Evolutionary conservation across 2,113 vertebrate genomes (phyloP).

Genomic region (Brachirus orientalis): DNA sequence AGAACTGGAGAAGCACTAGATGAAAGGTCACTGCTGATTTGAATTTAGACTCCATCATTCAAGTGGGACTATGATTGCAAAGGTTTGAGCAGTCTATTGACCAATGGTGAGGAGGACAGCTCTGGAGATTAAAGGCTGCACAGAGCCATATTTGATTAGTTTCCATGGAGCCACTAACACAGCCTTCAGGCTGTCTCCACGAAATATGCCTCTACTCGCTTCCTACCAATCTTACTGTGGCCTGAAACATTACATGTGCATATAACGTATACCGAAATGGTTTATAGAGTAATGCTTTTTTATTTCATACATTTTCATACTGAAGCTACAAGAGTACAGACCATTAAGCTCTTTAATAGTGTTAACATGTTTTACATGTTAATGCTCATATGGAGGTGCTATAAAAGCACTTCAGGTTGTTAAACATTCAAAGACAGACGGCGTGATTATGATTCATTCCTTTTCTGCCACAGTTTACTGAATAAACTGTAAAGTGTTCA

Average conservation of each 20-base stretch:
- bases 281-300: not conserved
- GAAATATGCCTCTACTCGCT: constrained; percentile 34
- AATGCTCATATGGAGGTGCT: not conserved
- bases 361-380: too few relatives aligned
- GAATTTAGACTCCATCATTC: constrained; percentile 61
- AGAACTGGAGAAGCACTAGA: constrained; percentile 35
- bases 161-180: constrained; percentile 51
- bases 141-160: constrained; percentile 67
- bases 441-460: not conserved
- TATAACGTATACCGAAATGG: not conserved
- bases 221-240: constrained; percentile 11
- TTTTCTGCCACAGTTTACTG: too few relatives aligned
- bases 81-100: constrained; percentile 46
- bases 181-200: constrained; percentile 44
- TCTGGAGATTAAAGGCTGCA: constrained; percentile 63
- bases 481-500: not conserved
- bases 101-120: constrained; percentile 20
- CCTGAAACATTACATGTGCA: not conserved
- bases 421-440: not conserved
- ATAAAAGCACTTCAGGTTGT: not conserved
- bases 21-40: constrained; percentile 64
- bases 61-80: constrained; percentile 46
- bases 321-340: not conserved
- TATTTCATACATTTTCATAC: not conserved
- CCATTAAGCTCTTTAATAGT: not conserved